Percentiles rank a stretch among this genome's conserved stretches.
These are phyloP conservation scores for Linyphia triangularis DNA, from an alignment of 2,888 invertebrate genomes.

Conservation along the genomic window DNA sequence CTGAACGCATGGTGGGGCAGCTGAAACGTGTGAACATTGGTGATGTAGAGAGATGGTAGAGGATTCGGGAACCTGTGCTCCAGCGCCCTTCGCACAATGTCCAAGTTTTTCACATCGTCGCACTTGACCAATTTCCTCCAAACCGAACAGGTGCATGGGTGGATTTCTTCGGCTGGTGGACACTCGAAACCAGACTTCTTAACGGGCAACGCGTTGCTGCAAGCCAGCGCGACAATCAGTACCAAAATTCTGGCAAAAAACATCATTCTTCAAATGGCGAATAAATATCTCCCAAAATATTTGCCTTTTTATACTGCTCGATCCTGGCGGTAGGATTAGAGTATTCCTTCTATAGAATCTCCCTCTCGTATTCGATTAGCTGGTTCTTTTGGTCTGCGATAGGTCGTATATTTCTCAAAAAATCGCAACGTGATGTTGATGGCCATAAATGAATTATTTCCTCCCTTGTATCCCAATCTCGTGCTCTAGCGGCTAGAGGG, in stretches of 20 bases:
- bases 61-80: conserved; percentile 35
- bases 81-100: conserved; percentile 20
- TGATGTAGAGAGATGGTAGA: conserved; percentile 17
- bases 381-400: conserved; percentile 60
- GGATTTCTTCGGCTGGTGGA: conserved; percentile 42
- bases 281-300: conserved; percentile 47
- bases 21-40: conserved; percentile 24
- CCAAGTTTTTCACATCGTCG: conserved; percentile 49
- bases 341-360: conserved; percentile 52
- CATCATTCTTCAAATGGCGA: conserved; percentile 4
- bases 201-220: background rate
- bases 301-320: conserved; percentile 31
- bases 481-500: background rate
- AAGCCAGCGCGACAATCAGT: background rate
- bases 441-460: conserved; percentile 60
- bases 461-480: background rate
- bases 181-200: conserved; percentile 31
- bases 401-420: conserved; percentile 55
- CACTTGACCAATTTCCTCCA: conserved; percentile 41
- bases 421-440: conserved; percentile 25
- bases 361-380: conserved; percentile 41
- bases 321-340: background rate
- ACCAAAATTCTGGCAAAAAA: background rate
- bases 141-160: conserved; percentile 40
- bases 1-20: conserved; percentile 37